These are phyloP conservation scores for Gambusia holbrooki DNA, from an alignment of 2,113 vertebrate species.

Conservation along the genomic window DNA sequence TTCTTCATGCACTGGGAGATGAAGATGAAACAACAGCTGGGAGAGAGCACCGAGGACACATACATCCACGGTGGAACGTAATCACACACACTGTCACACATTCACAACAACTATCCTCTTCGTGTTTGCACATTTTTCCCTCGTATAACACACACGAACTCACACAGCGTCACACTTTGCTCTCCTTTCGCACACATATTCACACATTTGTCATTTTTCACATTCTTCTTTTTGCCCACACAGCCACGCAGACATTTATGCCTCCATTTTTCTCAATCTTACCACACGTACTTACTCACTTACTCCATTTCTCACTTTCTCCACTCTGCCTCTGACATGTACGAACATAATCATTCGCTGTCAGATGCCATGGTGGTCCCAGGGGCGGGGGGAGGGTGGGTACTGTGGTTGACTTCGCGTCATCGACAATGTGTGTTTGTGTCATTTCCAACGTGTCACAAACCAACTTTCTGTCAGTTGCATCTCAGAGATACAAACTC, in stretches of 20 bases:
- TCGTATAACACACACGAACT: slow-evolving; percentile 24
- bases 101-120: slow-evolving; percentile 34
- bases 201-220: slow-evolving; percentile 61
- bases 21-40: slow-evolving; percentile 65
- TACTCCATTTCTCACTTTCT: slow-evolving; percentile 16
- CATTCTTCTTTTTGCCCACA: slow-evolving; percentile 48
- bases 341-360: slow-evolving; percentile 24
- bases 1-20: slow-evolving; percentile 39
- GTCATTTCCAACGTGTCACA: not conserved
- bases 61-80: slow-evolving; percentile 25
- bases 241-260: slow-evolving; percentile 22
- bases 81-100: slow-evolving; percentile 27
- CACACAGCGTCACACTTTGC: slow-evolving; percentile 52
- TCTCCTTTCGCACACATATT: slow-evolving; percentile 61
- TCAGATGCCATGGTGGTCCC: slow-evolving; percentile 44
- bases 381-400: not conserved
- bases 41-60: slow-evolving; percentile 38
- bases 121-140: slow-evolving; percentile 36
- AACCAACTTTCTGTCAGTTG: not conserved
- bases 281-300: slow-evolving; percentile 47
- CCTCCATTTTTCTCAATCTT: slow-evolving; percentile 40
- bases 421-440: slow-evolving; percentile 11
- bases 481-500: not conserved
- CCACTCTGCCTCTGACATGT: slow-evolving; percentile 12
- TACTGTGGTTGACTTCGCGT: slow-evolving; percentile 3